These are phyloP conservation scores for Caenorhabditis uteleia DNA, from an alignment of 2,888 invertebrate species.

Conservation along the genomic window DNA sequence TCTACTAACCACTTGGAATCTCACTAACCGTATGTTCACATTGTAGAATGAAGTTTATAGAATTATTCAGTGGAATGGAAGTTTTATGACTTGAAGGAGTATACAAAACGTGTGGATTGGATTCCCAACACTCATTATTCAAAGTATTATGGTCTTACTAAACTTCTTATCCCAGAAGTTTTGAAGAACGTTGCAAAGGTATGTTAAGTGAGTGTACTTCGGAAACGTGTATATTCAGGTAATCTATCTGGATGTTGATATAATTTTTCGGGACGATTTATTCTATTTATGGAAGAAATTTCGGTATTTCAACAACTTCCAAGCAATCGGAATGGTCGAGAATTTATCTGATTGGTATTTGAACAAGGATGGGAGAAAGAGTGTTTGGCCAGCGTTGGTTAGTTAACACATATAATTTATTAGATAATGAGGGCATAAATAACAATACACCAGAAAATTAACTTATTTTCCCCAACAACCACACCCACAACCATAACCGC, in stretches of 20 bases:
- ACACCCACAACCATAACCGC: constrained; percentile 39
- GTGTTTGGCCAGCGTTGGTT: constrained; percentile 33
- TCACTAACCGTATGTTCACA: constrained; percentile 22
- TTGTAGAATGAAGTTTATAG: neutral
- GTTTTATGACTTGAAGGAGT: constrained; percentile 28
- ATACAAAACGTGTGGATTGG: constrained; percentile 35
- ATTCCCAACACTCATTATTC: constrained; percentile 52
- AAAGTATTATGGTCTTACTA: constrained; percentile 35
- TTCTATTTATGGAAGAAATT: constrained; percentile 36
- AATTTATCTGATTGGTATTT: constrained; percentile 47
- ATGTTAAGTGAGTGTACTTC: constrained; percentile 5
- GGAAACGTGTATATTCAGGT: constrained; percentile 31
- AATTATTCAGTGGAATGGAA: constrained; percentile 18
- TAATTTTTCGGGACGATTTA: constrained; percentile 29
- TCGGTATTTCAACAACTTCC: constrained; percentile 15
- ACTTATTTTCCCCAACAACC: constrained; percentile 27
- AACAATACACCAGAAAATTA: too few species aligned
- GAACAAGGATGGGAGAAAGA: constrained; percentile 20
- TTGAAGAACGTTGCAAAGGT: neutral
- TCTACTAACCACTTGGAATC: constrained; percentile 33
- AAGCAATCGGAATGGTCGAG: constrained; percentile 42
- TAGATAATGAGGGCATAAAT: neutral
- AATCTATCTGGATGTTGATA: constrained; percentile 39
- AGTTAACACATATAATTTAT: constrained; percentile 8
- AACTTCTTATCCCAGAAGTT: constrained; percentile 45